Conservation (phyloP, 1,140 invertebrate species). For the Argopecten irradians region DNA sequence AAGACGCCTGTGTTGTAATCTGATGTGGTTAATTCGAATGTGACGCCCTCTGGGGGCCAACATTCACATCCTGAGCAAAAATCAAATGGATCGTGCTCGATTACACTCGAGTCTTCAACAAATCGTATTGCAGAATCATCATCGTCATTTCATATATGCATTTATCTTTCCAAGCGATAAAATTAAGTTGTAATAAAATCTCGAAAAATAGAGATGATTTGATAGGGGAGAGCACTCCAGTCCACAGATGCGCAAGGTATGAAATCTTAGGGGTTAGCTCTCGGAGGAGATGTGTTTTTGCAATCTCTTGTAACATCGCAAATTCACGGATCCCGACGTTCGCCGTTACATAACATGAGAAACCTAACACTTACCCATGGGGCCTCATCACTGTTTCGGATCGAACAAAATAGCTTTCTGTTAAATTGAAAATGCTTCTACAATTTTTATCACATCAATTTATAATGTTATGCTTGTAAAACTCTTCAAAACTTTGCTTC, state of each 20-base stretch:
- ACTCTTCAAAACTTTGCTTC: constrained; percentile 5
- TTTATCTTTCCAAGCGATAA: constrained; percentile 17
- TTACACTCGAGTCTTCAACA: constrained; percentile 16
- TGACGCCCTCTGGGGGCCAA: constrained; percentile 2
- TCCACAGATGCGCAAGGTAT: constrained; percentile 12
- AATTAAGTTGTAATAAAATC: constrained; percentile 23
- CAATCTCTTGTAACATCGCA: constrained; percentile 14
- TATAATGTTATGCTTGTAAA: constrained; percentile 23
- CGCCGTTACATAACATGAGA: constrained; percentile 9
- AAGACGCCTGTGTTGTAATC: neutral
- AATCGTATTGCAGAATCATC: constrained; percentile 17
- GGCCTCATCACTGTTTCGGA: constrained; percentile 14
- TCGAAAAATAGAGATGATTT: constrained; percentile 6
- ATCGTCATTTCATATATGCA: constrained; percentile 22
- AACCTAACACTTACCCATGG: constrained; percentile 15
- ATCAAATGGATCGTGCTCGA: constrained; percentile 20
- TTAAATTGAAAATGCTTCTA: constrained; percentile 23
- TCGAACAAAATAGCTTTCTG: constrained; percentile 21
- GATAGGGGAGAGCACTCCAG: constrained; percentile 19
- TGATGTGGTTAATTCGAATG: constrained; percentile 5
- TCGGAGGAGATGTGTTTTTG: constrained; percentile 11
- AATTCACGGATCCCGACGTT: constrained; percentile 15
- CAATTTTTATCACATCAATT: constrained; percentile 23
- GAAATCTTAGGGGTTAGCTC: constrained; percentile 14
- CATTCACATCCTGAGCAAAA: constrained; percentile 16